These are phyloP conservation scores for Melipona bicolor DNA, from an alignment of 2,888 invertebrate genomes.

Conservation along the genomic window DNA sequence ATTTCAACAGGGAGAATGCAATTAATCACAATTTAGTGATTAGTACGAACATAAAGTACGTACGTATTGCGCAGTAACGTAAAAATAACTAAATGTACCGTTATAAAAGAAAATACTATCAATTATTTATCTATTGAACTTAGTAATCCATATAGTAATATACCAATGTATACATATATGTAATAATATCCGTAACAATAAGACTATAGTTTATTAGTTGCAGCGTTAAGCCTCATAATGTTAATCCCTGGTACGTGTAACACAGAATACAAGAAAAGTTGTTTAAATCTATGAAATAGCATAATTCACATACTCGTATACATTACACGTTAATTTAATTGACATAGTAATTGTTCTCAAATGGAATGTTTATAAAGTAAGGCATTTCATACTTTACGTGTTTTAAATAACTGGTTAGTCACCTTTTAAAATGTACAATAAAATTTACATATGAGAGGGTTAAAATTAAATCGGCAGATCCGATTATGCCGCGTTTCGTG, in stretches of 20 bases:
- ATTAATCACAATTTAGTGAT: not conserved
- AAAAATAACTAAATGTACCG: constrained; percentile 11
- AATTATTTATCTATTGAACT: constrained; percentile 6
- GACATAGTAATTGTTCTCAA: constrained; percentile 57
- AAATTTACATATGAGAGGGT: constrained; percentile 68
- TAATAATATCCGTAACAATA: constrained; percentile 15
- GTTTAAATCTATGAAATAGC: constrained; percentile 35
- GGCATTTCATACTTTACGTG: constrained; percentile 32
- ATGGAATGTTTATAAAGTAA: constrained; percentile 60
- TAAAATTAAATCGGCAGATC: constrained; percentile 47
- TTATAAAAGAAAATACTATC: constrained; percentile 12
- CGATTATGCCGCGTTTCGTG: not conserved
- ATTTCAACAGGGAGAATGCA: constrained; percentile 8
- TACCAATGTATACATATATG: not conserved
- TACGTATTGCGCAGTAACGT: not conserved
- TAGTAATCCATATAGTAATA: constrained; percentile 12
- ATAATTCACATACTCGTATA: constrained; percentile 35
- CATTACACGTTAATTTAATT: constrained; percentile 53
- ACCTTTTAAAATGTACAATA: constrained; percentile 50
- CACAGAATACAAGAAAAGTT: constrained; percentile 24
- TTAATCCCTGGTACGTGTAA: not conserved
- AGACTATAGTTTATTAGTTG: constrained; percentile 1
- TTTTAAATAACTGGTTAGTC: constrained; percentile 43
- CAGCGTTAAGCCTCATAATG: not conserved
- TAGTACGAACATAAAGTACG: not conserved